Base-by-base conservation (phyloP, 2,888 invertebrate genomes). In the Oscheius sp. region DNA sequence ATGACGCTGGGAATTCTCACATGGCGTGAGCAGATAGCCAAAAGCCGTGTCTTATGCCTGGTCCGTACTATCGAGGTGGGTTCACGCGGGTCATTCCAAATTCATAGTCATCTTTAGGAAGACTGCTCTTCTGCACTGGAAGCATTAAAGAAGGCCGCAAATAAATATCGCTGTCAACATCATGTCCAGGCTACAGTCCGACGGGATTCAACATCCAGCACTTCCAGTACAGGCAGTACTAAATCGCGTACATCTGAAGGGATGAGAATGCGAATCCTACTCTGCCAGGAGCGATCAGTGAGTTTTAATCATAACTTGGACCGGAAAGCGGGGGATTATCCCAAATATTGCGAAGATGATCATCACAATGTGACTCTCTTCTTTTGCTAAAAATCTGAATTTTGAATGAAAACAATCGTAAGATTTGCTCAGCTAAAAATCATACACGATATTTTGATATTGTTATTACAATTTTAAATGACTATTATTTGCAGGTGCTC, bases 1-100 rank as follows among this genome's bases (percentile, higher is more conserved):
- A 82, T 86, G 77, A 86, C 85, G 25, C 81, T 86, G 43, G 86
- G 84, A 29, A 69, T 86, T 5, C 77, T 86, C 18, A 77, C 80
- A 43, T 86, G 86, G 86, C 80, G 83, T 46, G 59, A 80, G 29
- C 59, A 74, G n/a, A 70, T 86, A 25, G 78, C 83, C 18, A 81
- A 81, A 41, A 78, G 83, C 25, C 76, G 81, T 12, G 74, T 86
- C 27, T 78, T 86, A 6, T 86, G 86, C 68, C 74, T 86, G 27
- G 79, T 82, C 27, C 71, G 77, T 35, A 73, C 53, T 5, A 77
- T 80, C 68, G 82, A 79, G 43, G 76, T 56, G 49, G 59, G 56
- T 6, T 25, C 13, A 35, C 18, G 23, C 13, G 46, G 21, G 25
- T 66, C n/a, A 29, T 66, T 18, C 27, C 12, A n/a, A 27, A 43